These are phyloP conservation scores for Drosophila neotestacea DNA, from an alignment of 2,888 invertebrate species.

Conservation along the genomic window DNA sequence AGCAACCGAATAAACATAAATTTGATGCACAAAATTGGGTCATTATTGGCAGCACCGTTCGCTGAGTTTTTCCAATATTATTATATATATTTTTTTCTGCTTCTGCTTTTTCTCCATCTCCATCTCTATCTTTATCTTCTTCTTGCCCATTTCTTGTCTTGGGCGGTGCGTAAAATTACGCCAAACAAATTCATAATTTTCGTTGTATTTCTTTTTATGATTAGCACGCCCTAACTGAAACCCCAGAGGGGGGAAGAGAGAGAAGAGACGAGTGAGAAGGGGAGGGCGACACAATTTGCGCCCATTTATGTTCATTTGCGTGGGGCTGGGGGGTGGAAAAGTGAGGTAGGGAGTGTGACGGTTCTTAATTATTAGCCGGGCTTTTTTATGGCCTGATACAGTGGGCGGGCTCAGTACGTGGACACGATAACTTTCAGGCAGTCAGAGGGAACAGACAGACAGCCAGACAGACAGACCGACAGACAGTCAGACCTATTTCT, in stretches of 20 bases:
- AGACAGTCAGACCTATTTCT: conserved; percentile 68
- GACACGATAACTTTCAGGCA: conserved; percentile 54
- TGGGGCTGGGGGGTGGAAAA: conserved; percentile 11
- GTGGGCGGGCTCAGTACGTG: conserved; percentile 50
- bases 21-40: conserved; percentile 78
- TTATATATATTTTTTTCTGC: conserved; percentile 11
- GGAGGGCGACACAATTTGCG: conserved; percentile 63
- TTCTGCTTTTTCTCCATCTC: conserved; percentile 2
- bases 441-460: conserved; percentile 14
- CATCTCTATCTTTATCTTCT: background rate
- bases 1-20: conserved; percentile 74
- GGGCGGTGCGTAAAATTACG: conserved; percentile 74
- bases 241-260: conserved; percentile 4
- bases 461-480: conserved; percentile 24
- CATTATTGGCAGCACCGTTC: conserved; percentile 79
- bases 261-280: background rate
- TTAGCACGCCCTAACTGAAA: conserved; percentile 72
- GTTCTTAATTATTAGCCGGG: conserved; percentile 75
- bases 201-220: conserved; percentile 76
- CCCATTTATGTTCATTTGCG: conserved; percentile 74
- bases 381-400: conserved; percentile 70
- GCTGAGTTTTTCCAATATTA: conserved; percentile 38
- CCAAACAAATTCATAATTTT: conserved; percentile 79
- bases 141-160: conserved; percentile 37
- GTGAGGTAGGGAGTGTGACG: conserved; percentile 16